Conservation (phyloP, 1,140 invertebrate genomes). For the Whitmania pigra region DNA sequence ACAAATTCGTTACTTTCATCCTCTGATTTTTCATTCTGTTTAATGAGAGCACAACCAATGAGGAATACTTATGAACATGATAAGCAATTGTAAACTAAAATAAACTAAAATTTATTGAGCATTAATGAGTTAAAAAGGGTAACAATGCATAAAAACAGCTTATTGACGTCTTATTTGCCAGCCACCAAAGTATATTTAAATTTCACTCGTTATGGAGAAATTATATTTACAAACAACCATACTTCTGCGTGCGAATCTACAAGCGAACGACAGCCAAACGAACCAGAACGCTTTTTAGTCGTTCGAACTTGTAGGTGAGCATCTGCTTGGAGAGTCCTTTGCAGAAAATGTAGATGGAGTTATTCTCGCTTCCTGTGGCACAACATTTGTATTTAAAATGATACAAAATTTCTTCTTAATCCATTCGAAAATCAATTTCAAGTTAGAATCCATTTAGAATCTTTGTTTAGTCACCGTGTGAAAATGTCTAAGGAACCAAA, state of each 20-base stretch:
- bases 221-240: not conserved
- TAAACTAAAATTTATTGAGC: too few species aligned
- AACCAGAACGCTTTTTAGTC: constrained; percentile 61
- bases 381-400: constrained; percentile 10
- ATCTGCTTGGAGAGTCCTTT: constrained; percentile 75
- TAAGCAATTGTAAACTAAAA: too few species aligned
- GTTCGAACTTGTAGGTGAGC: constrained; percentile 76
- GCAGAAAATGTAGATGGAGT: constrained; percentile 84
- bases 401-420: not conserved
- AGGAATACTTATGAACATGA: too few species aligned
- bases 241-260: not conserved
- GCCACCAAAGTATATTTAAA: not conserved
- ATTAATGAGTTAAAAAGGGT: too few species aligned
- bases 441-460: too few species aligned
- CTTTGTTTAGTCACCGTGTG: too few species aligned
- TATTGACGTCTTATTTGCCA: constrained; percentile 4
- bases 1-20: constrained; percentile 86
- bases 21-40: constrained; percentile 59
- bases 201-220: not conserved
- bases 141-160: not conserved
- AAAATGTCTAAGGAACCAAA: too few species aligned
- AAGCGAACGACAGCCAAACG: constrained; percentile 22
- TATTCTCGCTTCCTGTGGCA: constrained; percentile 67
- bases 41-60: constrained; percentile 5
- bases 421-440: too few species aligned